These are phyloP conservation scores for Etheostoma nigrum DNA, from an alignment of 2,797 vertebrate genomes.

Conservation along the genomic window DNA sequence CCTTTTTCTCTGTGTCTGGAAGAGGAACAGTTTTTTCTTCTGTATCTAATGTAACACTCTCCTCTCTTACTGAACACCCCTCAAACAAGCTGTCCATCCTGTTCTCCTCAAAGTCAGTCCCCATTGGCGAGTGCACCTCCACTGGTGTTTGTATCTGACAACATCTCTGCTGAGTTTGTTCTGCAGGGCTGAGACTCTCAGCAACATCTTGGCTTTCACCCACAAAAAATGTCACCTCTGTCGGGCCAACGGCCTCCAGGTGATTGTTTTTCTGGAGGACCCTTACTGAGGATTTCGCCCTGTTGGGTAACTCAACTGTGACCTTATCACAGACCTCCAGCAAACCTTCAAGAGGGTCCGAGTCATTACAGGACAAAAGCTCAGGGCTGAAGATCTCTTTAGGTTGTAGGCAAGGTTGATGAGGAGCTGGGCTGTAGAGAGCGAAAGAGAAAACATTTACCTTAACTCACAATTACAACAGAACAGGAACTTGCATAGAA, in stretches of 20 bases:
- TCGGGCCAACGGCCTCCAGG: slow-evolving; percentile 45
- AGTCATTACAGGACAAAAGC: slow-evolving; percentile 7
- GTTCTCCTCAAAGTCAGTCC: slow-evolving; percentile 22
- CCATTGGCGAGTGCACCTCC: slow-evolving; percentile 68
- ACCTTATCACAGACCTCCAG: slow-evolving; percentile 18
- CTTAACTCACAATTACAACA: not conserved
- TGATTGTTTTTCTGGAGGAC: slow-evolving; percentile 61
- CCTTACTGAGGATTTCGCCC: slow-evolving; percentile 34
- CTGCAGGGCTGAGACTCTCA: slow-evolving; percentile 6
- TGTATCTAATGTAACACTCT: not conserved
- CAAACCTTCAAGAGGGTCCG: slow-evolving; percentile 31
- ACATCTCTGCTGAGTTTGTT: slow-evolving; percentile 20
- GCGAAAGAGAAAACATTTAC: not conserved
- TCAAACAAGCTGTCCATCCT: not conserved
- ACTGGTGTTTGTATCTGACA: slow-evolving; percentile 65
- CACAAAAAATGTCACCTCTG: slow-evolving; percentile 55
- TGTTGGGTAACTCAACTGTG: slow-evolving; percentile 2
- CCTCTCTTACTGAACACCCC: slow-evolving; percentile 1
- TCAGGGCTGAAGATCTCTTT: slow-evolving; percentile 5
- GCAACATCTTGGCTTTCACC: slow-evolving; percentile 45
- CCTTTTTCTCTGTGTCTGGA: not conserved
- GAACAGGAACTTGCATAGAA: not conserved
- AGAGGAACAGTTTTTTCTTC: slow-evolving; percentile 12
- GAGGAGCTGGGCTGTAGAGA: slow-evolving; percentile 78
- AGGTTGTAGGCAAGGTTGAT: slow-evolving; percentile 63